These are phyloP conservation scores for Drosophila arawakana DNA, from an alignment of 1,140 invertebrate species.

Conservation along the genomic window DNA sequence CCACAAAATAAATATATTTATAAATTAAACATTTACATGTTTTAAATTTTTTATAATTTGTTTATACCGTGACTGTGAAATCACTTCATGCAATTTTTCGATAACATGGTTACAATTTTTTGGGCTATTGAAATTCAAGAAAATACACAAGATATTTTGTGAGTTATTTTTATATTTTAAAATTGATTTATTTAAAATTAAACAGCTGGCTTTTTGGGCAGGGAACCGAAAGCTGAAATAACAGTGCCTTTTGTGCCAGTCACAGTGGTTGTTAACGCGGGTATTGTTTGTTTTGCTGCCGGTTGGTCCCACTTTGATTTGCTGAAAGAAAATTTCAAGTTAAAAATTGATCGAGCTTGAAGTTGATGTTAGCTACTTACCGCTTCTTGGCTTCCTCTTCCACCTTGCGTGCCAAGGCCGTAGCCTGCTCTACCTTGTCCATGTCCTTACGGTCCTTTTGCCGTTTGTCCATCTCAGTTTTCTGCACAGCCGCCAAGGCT, in stretches of 20 bases:
- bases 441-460: slow-evolving; percentile 96
- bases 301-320: slow-evolving; percentile 97
- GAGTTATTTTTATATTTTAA: slow-evolving; percentile 10
- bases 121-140: background rate
- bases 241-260: slow-evolving; percentile 94
- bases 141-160: background rate
- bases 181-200: slow-evolving; percentile 26
- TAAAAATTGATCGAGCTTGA: background rate
- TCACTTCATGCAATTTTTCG: background rate
- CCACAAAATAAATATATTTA: too few species aligned
- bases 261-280: slow-evolving; percentile 90
- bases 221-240: slow-evolving; percentile 94
- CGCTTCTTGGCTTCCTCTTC: slow-evolving; percentile 86
- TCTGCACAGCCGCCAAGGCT: slow-evolving; percentile 94
- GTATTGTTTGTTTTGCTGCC: slow-evolving; percentile 86
- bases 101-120: slow-evolving; percentile 7
- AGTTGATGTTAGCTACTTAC: slow-evolving; percentile 27
- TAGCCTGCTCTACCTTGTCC: slow-evolving; percentile 95
- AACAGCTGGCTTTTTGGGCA: slow-evolving; percentile 89
- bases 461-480: slow-evolving; percentile 95
- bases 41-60: too few species aligned
- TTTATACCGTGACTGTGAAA: background rate
- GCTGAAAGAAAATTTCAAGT: slow-evolving; percentile 77
- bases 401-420: slow-evolving; percentile 90
- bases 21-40: too few species aligned